Conservation (phyloP, 35 echinoderm and acorn worm genomes). For the Apostichopus japonicus region DNA sequence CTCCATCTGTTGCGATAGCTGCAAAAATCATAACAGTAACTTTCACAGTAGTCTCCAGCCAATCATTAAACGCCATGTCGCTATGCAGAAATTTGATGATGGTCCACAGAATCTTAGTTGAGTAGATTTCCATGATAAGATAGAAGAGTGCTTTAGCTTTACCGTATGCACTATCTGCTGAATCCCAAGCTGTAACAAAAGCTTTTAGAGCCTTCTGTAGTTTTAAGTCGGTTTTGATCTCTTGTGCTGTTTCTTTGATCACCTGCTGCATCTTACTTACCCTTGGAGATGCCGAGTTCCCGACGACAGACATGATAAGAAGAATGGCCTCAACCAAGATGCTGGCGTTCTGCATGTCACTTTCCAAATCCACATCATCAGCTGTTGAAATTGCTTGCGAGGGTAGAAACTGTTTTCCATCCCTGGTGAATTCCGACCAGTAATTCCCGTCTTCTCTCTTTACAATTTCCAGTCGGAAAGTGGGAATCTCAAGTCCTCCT, state of each 20-base stretch:
- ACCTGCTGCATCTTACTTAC: not conserved
- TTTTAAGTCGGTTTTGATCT: not conserved
- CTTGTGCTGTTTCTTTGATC: not conserved
- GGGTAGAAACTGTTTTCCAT: conserved; percentile 47
- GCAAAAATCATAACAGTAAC: conserved; percentile 26
- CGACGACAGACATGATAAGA: conserved; percentile 50
- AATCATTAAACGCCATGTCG: conserved; percentile 37
- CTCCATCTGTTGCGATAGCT: not conserved
- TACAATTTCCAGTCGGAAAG: conserved; percentile 42
- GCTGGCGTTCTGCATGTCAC: conserved; percentile 29
- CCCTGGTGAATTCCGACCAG: conserved; percentile 2
- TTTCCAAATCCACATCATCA: conserved; percentile 9
- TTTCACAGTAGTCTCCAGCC: conserved; percentile 39
- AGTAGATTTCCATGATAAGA: not conserved
- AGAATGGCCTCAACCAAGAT: conserved; percentile 54
- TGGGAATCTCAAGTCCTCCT: conserved; percentile 49
- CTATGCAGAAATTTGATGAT: conserved; percentile 27
- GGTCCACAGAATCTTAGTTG: conserved; percentile 7
- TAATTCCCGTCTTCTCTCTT: conserved; percentile 39
- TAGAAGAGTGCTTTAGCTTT: conserved; percentile 38
- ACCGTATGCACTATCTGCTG: not conserved
- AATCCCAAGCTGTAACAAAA: conserved; percentile 42
- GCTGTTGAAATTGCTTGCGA: not conserved
- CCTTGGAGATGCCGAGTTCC: conserved; percentile 4
- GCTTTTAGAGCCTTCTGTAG: not conserved